Conservation (phyloP, 2,888 invertebrate species). For the Cosmopolites sordidus region DNA sequence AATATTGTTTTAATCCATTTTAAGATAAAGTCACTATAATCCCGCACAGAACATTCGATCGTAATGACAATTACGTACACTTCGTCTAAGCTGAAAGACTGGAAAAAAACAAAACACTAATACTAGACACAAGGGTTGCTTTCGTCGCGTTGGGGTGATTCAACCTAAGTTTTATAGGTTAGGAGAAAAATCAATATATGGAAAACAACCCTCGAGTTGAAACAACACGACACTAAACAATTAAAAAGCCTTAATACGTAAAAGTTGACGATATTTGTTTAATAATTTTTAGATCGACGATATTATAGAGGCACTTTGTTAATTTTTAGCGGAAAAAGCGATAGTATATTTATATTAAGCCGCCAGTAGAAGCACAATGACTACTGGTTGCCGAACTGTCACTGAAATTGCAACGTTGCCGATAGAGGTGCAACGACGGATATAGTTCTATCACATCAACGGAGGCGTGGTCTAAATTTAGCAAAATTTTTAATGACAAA, state of each 20-base stretch:
- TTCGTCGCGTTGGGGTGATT: slow-evolving; percentile 19
- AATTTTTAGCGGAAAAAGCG: slow-evolving; percentile 18
- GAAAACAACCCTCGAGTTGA: slow-evolving; percentile 15
- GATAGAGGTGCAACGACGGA: slow-evolving; percentile 33
- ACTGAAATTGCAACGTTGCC: slow-evolving; percentile 41
- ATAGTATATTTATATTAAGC: slow-evolving; percentile 35
- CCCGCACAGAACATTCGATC: background rate
- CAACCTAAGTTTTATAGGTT: slow-evolving; percentile 34
- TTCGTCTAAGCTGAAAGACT: background rate
- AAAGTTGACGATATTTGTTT: background rate
- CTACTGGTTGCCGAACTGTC: slow-evolving; percentile 34
- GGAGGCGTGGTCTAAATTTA: slow-evolving; percentile 19
- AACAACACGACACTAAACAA: slow-evolving; percentile 10
- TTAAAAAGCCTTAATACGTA: background rate
- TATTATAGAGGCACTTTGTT: slow-evolving; percentile 12
- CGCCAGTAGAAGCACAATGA: slow-evolving; percentile 31
- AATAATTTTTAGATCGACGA: background rate
- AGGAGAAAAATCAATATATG: slow-evolving; percentile 38
- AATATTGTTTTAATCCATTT: slow-evolving; percentile 9
- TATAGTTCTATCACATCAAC: slow-evolving; percentile 33
- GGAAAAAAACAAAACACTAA: slow-evolving; percentile 10
- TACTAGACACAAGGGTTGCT: background rate
- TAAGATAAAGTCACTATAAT: slow-evolving; percentile 5
- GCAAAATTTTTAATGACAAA: no score
- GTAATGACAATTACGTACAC: slow-evolving; percentile 1